phyloP scores from a whole-genome alignment of 2,113 vertebrate genomes.

The Caretta caretta region DNA sequence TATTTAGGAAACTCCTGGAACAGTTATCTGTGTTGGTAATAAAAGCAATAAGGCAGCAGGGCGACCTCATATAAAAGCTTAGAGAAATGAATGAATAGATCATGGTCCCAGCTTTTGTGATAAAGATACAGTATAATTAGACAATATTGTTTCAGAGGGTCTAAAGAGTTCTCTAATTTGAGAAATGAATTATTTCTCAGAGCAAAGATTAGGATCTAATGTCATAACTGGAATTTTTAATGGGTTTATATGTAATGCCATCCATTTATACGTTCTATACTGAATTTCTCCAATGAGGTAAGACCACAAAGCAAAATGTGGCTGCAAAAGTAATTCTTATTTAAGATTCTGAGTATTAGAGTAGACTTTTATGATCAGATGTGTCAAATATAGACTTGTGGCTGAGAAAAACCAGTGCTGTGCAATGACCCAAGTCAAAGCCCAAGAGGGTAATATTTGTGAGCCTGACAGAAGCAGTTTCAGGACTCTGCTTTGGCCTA shows the following conservation, averaged over 20 bases:
- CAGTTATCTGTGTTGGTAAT: background rate
- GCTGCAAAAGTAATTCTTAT: background rate
- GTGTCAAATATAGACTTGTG: background rate
- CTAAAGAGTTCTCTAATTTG: background rate
- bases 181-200: background rate
- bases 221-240: background rate
- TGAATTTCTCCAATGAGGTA: background rate
- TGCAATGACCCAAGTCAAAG: background rate
- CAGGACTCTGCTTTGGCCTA: background rate
- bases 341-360: background rate
- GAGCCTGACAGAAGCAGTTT: background rate
- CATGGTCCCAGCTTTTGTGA: background rate
- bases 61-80: background rate
- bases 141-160: background rate
- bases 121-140: fast-evolving
- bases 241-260: background rate
- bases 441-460: background rate
- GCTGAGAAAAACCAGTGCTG: background rate
- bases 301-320: background rate
- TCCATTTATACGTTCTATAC: background rate
- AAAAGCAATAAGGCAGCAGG: background rate
- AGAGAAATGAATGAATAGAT: background rate
- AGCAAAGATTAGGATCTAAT: background rate
- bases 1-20: background rate
- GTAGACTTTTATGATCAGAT: background rate